Conservation (phyloP, 2,113 vertebrate species). For the Xenotilapia leptura region DNA sequence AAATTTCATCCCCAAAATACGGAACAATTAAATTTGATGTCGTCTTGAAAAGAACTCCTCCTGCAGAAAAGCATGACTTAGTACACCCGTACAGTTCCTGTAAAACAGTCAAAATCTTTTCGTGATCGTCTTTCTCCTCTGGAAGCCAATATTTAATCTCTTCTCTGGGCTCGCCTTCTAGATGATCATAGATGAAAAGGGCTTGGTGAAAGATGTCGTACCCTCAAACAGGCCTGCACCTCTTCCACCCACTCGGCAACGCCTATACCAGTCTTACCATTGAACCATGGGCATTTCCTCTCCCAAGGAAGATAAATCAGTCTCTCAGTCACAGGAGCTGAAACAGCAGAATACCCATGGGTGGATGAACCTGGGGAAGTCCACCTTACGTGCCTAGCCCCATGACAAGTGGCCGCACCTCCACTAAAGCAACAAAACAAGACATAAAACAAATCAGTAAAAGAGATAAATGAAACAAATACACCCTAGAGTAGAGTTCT, state of each 20-base stretch:
- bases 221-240: not conserved
- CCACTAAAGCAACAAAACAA: not conserved
- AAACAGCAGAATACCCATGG: not conserved
- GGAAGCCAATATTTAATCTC: not conserved
- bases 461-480: not conserved
- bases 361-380: not conserved
- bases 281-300: not conserved
- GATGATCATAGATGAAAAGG: not conserved
- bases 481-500: not conserved
- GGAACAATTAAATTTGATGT: not conserved
- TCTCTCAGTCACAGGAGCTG: not conserved
- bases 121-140: accelerated
- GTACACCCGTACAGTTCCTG: not conserved
- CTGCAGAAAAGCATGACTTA: not conserved
- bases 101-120: not conserved
- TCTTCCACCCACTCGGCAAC: not conserved
- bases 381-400: not conserved
- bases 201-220: not conserved
- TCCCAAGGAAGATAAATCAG: not conserved
- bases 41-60: accelerated
- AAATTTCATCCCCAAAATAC: not conserved
- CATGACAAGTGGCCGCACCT: not conserved
- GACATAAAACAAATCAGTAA: not conserved
- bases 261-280: accelerated
- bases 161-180: not conserved